A percentile compares a stretch with the other conserved stretches of the same genome.
phyloP scores from a whole-genome alignment of 2,113 vertebrate species.

The Scolopax mira region DNA sequence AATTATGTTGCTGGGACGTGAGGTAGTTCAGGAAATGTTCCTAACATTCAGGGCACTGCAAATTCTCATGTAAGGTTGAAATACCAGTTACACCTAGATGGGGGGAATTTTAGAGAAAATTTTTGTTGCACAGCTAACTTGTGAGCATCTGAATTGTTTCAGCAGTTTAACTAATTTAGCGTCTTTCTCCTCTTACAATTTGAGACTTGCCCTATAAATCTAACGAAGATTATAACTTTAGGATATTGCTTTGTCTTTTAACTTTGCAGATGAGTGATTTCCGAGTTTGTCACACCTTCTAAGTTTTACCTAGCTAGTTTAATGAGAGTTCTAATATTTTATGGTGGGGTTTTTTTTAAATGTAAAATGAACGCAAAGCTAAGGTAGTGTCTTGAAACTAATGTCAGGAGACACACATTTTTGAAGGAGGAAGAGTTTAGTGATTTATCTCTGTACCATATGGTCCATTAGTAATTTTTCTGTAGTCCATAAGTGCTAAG shows the following conservation, averaged over 20 bases:
- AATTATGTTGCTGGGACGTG: slow-evolving; percentile 10
- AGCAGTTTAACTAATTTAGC: neutral
- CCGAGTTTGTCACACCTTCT: neutral
- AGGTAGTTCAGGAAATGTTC: neutral
- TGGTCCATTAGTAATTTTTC: neutral
- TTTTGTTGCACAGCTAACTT: neutral
- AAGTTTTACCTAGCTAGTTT: neutral
- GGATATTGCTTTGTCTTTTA: neutral
- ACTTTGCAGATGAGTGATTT: neutral
- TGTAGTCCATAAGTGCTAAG: neutral
- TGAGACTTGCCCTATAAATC: neutral
- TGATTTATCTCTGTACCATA: neutral
- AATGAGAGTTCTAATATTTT: neutral
- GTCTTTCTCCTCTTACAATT: neutral
- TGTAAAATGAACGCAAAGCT: neutral
- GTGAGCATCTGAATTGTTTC: neutral
- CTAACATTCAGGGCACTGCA: neutral
- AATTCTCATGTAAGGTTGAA: neutral
- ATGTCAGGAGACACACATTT: neutral
- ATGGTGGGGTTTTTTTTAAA: neutral
- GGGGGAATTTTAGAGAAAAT: neutral
- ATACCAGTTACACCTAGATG: neutral
- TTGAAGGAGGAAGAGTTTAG: neutral
- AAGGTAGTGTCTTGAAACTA: neutral
- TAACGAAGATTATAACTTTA: neutral